Conservation (phyloP, 2,888 invertebrate genomes). For the Glaucopsyche alexis region DNA sequence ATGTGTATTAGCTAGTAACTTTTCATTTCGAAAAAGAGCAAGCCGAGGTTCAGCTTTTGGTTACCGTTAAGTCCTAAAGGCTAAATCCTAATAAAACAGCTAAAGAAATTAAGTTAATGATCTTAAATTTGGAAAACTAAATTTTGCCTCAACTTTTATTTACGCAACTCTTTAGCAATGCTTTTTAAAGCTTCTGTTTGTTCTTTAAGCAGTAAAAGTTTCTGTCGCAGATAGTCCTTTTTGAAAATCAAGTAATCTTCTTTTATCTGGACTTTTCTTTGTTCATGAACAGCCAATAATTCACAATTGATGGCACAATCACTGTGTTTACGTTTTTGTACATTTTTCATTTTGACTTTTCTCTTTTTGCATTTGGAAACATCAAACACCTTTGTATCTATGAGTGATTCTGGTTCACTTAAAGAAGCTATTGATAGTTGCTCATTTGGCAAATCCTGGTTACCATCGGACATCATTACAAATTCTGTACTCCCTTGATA, state of each 20-base stretch:
- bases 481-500: constrained; percentile 55
- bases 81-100: no score
- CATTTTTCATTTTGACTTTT: constrained; percentile 45
- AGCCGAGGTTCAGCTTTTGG: no score
- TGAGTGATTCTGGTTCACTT: constrained; percentile 57
- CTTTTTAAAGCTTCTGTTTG: constrained; percentile 69
- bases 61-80: no score
- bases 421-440: constrained; percentile 47
- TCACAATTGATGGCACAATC: constrained; percentile 65
- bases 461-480: constrained; percentile 48
- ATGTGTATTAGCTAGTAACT: no score
- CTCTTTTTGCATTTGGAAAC: constrained; percentile 41
- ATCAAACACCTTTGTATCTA: constrained; percentile 56
- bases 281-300: constrained; percentile 58
- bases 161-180: constrained; percentile 61
- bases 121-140: no score
- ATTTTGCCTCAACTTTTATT: constrained; percentile 31
- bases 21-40: no score
- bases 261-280: constrained; percentile 62
- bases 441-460: constrained; percentile 48
- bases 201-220: constrained; percentile 61
- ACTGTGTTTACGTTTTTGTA: constrained; percentile 48
- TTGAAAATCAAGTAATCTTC: constrained; percentile 69
- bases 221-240: constrained; percentile 68
- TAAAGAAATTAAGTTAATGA: no score